Base-by-base conservation (phyloP, 2,113 vertebrate species). In the Cercopithecus mona region DNA sequence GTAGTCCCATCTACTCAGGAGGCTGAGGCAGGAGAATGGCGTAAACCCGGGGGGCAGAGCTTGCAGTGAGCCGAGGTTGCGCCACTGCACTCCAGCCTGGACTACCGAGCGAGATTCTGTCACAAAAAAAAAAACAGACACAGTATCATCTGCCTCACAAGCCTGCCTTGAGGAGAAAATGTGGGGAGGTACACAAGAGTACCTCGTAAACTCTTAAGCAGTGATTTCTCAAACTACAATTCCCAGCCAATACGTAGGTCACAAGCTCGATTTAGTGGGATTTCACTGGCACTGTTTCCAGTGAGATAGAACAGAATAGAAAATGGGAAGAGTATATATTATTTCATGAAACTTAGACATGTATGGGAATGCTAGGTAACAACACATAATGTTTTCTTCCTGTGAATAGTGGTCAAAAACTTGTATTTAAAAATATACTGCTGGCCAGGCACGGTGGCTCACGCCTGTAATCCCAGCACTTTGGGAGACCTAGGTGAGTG, bases 61-160 rank as follows among this genome's bases (percentile, higher is more conserved):
- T 20, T 55, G 17, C 0, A 20, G 52, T 55, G 52, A 55, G 52
- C 52, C 0, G 1, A 55, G 52, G 2, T 55, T 2, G 17, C 0
- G 5, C 52, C 52, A 18, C 5, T 18, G 52, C 17, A 1, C 6
- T 55, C 52, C 52, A 20, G 52, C 6, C 52, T 55, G 17, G 52
- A 6, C 17, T 6, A 55, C 6, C 1, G 17, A 55, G 52, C 6
- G 17, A 55, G 52, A 55, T 18, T 55, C 52, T 6, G 6, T 55
- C 52, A 6, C 52, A 55, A 55, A 18, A 52, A 7, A 18, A 55
- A 18, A 18, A 2, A 55, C 52, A 55, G 52, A 55, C 38, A 30
- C 23, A 2, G 1, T 1, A 35, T 16, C 1, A 2, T 70, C n/a
- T 16, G 23, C 89, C 30, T 17, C 80, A 35, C 30, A 40, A 1